Evolutionary conservation across 1,140 invertebrate species (phyloP), one percentile per base, ranked within the genome.

Genomic region (Chlorops oryzae): DNA sequence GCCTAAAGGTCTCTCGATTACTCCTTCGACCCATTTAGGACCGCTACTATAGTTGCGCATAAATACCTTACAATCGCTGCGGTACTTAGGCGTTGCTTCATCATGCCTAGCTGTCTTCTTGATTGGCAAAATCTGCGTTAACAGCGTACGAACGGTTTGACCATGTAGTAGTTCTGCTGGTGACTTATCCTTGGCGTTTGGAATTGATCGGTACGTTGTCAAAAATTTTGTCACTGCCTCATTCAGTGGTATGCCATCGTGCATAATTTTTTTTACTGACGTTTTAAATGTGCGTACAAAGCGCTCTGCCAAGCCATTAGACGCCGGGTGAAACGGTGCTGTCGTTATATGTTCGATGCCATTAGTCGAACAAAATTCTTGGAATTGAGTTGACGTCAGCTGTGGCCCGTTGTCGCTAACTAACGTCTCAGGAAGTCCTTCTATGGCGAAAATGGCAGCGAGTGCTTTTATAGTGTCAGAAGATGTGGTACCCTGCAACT

Each of bases 281-380:
- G n/a, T n/a, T n/a, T n/a, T 53, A 24, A 47, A 50, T 18, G 54
- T 35, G 12, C 46, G 28, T 3, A 51, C 52, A 23, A 54, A 57
- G 5, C 55, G 63, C 56, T 69, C 61, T 12, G 62, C 61, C 18
- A 58, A 57, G n/a, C 59, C 61, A 53, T 71, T 73, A 2, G 59
- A 61, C 3, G 46, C 60, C 18, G 63, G 60, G 55, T 64, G 57
- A 50, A 51, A 58, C n/a, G n/a, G n/a, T n/a, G n/a, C n/a, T n/a
- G n/a, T n/a, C n/a, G n/a, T n/a, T n/a, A n/a, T n/a, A n/a, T n/a
- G n/a, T n/a, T n/a, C n/a, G n/a, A n/a, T n/a, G n/a, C n/a, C n/a
- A n/a, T n/a, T n/a, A n/a, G n/a, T n/a, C n/a, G n/a, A n/a, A n/a
- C n/a, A n/a, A n/a, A n/a, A n/a, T n/a, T n/a, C n/a, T n/a, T n/a